These are phyloP conservation scores for Xiphorhynchus elegans DNA, from an alignment of 2,113 vertebrate genomes.

Conservation along the genomic window DNA sequence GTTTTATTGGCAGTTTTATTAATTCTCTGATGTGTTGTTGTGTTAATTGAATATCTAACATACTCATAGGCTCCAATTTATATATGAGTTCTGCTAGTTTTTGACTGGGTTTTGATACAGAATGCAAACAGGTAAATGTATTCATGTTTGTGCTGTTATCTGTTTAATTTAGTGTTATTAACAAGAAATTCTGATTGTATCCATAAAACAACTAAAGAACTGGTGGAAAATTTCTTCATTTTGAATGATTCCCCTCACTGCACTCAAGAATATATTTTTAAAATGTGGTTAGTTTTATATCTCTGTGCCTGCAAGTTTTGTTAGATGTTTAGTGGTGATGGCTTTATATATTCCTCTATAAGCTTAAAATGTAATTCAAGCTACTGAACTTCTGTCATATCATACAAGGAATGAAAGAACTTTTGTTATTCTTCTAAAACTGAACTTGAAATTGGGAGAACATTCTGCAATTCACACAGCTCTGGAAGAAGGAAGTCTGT, in stretches of 20 bases:
- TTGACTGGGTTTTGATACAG: not conserved
- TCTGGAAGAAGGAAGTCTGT: not conserved
- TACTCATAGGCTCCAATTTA: not conserved
- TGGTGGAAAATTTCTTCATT: not conserved
- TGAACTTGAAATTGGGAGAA: not conserved
- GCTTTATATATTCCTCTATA: not conserved
- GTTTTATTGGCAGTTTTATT: not conserved
- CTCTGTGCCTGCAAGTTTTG: not conserved
- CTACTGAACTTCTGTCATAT: not conserved
- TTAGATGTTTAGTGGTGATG: not conserved
- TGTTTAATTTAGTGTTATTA: not conserved
- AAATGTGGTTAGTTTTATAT: not conserved
- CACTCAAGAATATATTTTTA: not conserved
- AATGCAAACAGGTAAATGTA: not conserved
- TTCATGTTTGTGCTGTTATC: fast-evolving
- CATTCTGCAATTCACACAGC: not conserved
- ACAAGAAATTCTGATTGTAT: not conserved
- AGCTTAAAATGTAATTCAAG: not conserved
- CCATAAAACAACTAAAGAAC: not conserved
- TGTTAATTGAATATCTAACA: not conserved
- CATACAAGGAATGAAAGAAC: not conserved
- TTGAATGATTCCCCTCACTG: fast-evolving
- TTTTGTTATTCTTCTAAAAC: not conserved
- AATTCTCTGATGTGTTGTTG: not conserved
- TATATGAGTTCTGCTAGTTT: not conserved